Evolutionary conservation across 2,797 vertebrate species (phyloP).

Genomic region (Cuniculus paca): DNA sequence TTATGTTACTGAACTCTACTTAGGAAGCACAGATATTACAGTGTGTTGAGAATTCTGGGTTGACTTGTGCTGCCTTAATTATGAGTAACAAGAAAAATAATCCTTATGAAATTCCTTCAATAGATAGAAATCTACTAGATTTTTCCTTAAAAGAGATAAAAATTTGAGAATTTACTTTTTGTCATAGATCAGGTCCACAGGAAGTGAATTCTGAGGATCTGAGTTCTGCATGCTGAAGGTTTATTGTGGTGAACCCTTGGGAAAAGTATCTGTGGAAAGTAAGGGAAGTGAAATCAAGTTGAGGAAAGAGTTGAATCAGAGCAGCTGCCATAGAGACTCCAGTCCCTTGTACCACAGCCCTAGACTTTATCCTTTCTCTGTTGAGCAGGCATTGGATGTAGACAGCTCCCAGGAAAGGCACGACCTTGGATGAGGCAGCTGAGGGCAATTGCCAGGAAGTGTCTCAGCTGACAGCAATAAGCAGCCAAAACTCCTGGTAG

Average conservation of each 20-base stretch:
- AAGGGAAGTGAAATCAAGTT: neutral
- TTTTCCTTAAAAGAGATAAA: conserved; percentile 47
- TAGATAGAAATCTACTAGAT: neutral
- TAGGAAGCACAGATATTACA: neutral
- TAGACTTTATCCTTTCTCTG: neutral
- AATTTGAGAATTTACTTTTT: conserved; percentile 20
- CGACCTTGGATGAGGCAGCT: neutral
- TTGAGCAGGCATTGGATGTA: neutral
- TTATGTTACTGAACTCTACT: neutral
- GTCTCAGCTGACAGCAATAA: conserved; percentile 33
- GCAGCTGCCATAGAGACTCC: neutral
- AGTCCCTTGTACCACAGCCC: neutral
- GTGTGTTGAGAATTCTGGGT: neutral
- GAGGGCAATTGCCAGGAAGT: neutral
- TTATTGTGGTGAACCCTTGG: neutral
- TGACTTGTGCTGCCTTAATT: neutral
- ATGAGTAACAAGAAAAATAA: conserved; percentile 14
- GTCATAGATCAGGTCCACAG: neutral
- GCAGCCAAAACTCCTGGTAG: neutral
- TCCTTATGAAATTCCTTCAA: conserved; percentile 48
- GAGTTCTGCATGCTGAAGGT: conserved; percentile 1
- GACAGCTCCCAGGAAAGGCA: neutral
- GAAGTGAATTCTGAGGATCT: conserved; percentile 13
- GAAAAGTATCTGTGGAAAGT: neutral
- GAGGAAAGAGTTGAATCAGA: neutral